Base-by-base conservation (phyloP, 2,888 invertebrate genomes). In the Aspidiotus rigidus region DNA sequence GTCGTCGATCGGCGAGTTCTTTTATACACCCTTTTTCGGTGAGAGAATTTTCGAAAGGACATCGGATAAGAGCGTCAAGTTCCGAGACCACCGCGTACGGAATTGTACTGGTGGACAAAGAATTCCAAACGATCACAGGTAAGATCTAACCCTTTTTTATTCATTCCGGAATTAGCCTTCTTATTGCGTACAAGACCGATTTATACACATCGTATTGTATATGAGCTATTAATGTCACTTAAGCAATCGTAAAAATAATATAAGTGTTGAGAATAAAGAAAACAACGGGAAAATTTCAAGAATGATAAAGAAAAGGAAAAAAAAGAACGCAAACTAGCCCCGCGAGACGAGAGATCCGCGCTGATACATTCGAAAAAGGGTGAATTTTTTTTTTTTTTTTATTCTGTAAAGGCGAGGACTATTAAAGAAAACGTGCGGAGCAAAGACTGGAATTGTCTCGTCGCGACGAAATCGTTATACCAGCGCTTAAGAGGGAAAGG, bases 211-310 rank as follows among this genome's bases (percentile, higher is more conserved):
- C 5, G 28, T 5, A 28, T 28, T 28, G 28, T 62, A 49, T 62
- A 62, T 44, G 44, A 62, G 62, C 62, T 62, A 62, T 62, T 62
- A 62, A 62, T 62, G 62, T 62, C 62, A 62, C 62, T 62, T 62
- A 62, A 42, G 62, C 17, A 28, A 62, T 62, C 44, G 62, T 62
- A 44, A 44, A 17, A 62, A 62, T 44, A 62, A 62, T 28, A 41
- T 42, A 62, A 44, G 44, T 41, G 44, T 42, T 41, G 44, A 62
- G 13, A 44, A 16, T n/a, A 44, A 44, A 44, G 17, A 39, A 60
- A 60, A 11, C 17, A 44, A 16, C 17, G 44, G 17, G 44, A 62
- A 17, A 62, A 60, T 15, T 7, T 40, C 6, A 59, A 28, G 9
- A 9, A 59, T 7, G 9, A 59, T 40, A 59, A 60, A 60, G 42